phyloP scores from a whole-genome alignment of 2,888 invertebrate species.

The Nebria brevicollis region DNA sequence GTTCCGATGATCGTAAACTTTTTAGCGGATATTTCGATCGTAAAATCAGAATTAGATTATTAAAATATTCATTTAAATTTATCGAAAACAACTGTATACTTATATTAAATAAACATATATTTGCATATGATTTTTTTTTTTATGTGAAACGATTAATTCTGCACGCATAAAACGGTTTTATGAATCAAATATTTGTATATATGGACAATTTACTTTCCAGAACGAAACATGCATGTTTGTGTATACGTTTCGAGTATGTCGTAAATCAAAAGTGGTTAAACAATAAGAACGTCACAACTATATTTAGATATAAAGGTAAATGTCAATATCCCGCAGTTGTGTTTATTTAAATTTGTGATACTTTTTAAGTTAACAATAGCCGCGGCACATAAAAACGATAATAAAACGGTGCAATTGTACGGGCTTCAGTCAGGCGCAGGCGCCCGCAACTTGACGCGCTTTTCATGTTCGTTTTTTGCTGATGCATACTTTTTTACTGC shows the following conservation, averaged over 20 bases:
- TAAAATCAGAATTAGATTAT: background rate
- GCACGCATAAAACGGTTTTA: background rate
- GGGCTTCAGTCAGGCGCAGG: constrained; percentile 14
- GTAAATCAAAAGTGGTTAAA: no score
- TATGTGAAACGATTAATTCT: background rate
- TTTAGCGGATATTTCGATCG: background rate
- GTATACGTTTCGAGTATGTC: background rate
- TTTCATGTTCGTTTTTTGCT: background rate
- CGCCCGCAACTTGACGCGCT: constrained; percentile 25
- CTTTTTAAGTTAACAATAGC: background rate
- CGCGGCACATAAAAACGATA: background rate
- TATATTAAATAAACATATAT: no score
- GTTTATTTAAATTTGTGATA: background rate
- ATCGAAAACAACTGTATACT: background rate
- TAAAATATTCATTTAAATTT: background rate
- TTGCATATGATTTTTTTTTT: background rate
- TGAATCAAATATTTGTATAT: background rate
- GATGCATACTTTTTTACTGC: constrained; percentile 9
- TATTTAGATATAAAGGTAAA: background rate
- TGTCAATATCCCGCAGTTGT: constrained; percentile 1
- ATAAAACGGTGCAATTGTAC: background rate
- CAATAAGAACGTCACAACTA: background rate
- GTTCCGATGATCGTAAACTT: constrained; percentile 29
- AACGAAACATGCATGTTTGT: background rate
- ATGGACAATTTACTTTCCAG: background rate